Base-by-base conservation (phyloP, 2,888 invertebrate species). In the Muschampia plurimacula region DNA sequence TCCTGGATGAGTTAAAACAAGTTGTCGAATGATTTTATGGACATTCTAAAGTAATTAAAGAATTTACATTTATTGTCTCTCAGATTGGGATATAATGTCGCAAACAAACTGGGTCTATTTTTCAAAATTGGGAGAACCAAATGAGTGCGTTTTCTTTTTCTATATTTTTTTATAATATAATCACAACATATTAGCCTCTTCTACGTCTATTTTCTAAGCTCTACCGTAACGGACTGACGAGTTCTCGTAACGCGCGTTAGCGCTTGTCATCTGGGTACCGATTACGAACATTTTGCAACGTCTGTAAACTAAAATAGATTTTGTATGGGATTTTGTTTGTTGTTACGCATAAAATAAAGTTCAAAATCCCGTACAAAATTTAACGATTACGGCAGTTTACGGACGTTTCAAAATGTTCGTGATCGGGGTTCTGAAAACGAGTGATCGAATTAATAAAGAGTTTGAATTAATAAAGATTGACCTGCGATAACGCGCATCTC, bases 131-230 rank as follows among this genome's bases (percentile, higher is more conserved):
- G 67, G 52, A 62, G 63, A 72, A 64, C 52, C 67, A 49, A 67
- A 62, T 67, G 72, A 63, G 63, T 74, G n/a, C 72, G 69, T 71
- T 73, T 74, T 74, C 73, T 74, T 49, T 74, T 74, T 22, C 57
- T 57, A 57, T 57, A 22, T 57, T 57, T 57, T 22, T 57, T 57
- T 57, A 22, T 57, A 57, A 57, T 57, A 8, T 57, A 57, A 57
- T 22, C 57, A 57, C 57, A 57, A 15, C 15, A 57, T 57, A 57
- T 22, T 57, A 22, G 57, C 57, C 57, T 57, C 22, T 57, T 57
- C 57, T 10, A 57, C 57, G 15, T 57, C 57, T 22, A 57, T 22
- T 57, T 57, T 57, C 57, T 15, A 57, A 57, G 57, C 22, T 57
- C 15, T 57, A 57, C 57, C 22, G 57, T 55, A 70, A 55, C 22